Conservation (phyloP, 2,113 vertebrate species). For the Trogon melanurus region DNA sequence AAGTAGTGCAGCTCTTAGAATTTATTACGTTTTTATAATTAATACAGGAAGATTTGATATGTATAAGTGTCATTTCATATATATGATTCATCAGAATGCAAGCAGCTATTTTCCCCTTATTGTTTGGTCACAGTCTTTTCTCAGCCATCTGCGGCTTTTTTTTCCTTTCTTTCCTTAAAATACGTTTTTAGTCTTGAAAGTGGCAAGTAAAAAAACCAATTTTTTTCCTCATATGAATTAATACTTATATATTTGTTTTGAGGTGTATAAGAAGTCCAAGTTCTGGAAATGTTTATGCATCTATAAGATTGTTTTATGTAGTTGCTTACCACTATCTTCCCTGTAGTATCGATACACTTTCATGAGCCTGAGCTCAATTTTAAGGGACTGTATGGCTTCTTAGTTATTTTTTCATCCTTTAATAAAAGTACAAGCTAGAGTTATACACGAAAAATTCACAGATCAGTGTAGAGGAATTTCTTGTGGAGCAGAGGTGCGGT, state of each 20-base stretch:
- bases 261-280: not conserved
- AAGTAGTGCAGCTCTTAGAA: not conserved
- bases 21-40: not conserved
- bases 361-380: not conserved
- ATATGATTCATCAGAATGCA: not conserved
- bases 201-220: not conserved
- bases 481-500: too few species aligned
- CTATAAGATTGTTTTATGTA: not conserved
- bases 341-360: not conserved
- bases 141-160: not conserved
- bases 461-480: not conserved
- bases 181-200: not conserved
- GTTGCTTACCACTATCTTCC: not conserved
- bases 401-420: not conserved
- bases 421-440: not conserved
- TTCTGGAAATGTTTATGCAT: not conserved
- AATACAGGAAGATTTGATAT: not conserved
- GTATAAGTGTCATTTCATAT: not conserved
- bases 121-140: not conserved
- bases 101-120: not conserved
- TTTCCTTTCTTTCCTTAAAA: not conserved
- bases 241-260: not conserved
- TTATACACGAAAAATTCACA: not conserved
- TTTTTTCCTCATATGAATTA: not conserved
- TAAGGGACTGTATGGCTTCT: not conserved